Evolutionary conservation across 2,888 invertebrate genomes (phyloP).

Genomic region (Lypha dubia): DNA sequence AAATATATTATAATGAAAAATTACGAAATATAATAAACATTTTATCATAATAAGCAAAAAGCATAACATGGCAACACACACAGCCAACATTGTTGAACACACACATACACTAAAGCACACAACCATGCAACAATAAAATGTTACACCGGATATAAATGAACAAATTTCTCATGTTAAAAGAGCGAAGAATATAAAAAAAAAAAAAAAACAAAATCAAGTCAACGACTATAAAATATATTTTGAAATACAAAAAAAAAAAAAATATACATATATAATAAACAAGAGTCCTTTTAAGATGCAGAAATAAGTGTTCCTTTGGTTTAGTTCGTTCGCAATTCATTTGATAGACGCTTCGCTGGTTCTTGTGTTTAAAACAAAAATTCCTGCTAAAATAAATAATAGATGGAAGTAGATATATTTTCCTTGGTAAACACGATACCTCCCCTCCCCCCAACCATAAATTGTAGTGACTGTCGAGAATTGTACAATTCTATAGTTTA

Average conservation of each 20-base stretch:
- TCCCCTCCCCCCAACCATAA: not conserved
- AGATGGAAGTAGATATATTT: not conserved
- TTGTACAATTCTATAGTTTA: not conserved
- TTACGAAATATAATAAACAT: conserved; percentile 41
- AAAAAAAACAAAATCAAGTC: conserved; percentile 11
- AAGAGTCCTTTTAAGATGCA: conserved; percentile 24
- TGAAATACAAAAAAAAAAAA: conserved; percentile 40
- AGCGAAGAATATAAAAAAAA: conserved; percentile 6
- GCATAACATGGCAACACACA: conserved; percentile 34
- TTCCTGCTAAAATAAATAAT: conserved; percentile 15
- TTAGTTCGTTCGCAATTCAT: conserved; percentile 11
- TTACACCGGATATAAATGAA: conserved; percentile 59
- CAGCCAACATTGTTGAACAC: not conserved
- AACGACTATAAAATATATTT: conserved; percentile 47
- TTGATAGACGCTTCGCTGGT: conserved; percentile 40
- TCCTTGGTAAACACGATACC: too few species aligned
- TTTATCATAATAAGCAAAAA: conserved; percentile 40
- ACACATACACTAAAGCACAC: not conserved
- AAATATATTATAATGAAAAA: conserved; percentile 30
- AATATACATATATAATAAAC: too few species aligned
- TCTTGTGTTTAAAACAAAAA: conserved; percentile 32
- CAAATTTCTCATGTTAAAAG: conserved; percentile 51
- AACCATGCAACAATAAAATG: conserved; percentile 35
- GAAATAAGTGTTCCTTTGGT: conserved; percentile 14
- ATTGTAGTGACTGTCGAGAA: conserved; percentile 29